Evolutionary conservation across 2,113 vertebrate species (phyloP).

Genomic region (Chaetops frenatus): DNA sequence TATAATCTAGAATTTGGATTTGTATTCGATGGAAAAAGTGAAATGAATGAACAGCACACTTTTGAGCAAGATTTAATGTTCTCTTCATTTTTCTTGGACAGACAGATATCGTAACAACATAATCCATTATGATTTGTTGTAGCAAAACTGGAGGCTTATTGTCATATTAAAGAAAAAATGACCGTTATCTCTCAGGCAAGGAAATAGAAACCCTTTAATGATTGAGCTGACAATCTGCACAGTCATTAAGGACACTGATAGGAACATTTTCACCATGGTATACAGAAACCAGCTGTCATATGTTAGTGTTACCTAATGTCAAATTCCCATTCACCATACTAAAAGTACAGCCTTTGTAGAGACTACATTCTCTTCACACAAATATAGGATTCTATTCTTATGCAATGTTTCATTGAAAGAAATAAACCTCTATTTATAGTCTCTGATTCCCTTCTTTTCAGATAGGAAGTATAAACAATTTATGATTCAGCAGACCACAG

Average conservation of each 20-base stretch:
- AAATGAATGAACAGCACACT: background rate
- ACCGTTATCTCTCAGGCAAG: background rate
- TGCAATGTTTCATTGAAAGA: background rate
- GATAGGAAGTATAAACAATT: background rate
- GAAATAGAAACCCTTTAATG: background rate
- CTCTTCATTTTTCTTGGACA: background rate
- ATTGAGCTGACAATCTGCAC: slow-evolving; percentile 2
- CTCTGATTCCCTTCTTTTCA: background rate
- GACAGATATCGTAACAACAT: background rate
- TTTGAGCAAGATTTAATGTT: background rate
- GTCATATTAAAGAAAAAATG: background rate
- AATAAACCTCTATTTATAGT: background rate
- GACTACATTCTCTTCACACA: background rate
- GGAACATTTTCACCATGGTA: background rate
- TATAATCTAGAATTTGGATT: background rate
- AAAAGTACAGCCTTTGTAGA: background rate
- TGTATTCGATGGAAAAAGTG: background rate
- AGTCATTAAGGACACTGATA: background rate
- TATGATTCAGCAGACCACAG: background rate
- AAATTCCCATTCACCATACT: background rate
- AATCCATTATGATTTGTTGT: background rate
- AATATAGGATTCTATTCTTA: background rate
- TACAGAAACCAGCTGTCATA: background rate
- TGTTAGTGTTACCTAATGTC: slow-evolving; percentile 8
- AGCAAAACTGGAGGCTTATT: background rate